phyloP scores from a whole-genome alignment of 2,888 invertebrate species.

The Agonopterix heracliana region DNA sequence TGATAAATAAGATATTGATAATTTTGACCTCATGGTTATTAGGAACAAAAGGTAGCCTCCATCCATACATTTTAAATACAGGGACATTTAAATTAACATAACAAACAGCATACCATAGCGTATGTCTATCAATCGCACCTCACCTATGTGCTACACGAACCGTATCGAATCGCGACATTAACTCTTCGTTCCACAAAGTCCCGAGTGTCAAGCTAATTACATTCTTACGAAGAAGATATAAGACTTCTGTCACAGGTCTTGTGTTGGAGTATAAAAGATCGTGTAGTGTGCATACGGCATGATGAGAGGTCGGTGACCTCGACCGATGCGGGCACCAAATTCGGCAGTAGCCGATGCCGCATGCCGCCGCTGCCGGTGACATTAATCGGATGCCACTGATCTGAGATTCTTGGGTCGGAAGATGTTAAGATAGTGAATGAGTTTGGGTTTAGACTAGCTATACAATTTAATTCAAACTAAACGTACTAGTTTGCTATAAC shows the following conservation, averaged over 20 bases:
- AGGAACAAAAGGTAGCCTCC: no score
- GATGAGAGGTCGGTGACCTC: slow-evolving; percentile 48
- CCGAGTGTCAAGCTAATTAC: no score
- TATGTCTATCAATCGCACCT: neutral
- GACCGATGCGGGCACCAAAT: slow-evolving; percentile 60
- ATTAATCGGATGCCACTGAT: slow-evolving; percentile 57
- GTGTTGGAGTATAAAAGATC: slow-evolving; percentile 11
- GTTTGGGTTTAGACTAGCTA: neutral
- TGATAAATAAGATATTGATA: no score
- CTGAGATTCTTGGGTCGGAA: slow-evolving; percentile 28
- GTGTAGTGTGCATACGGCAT: slow-evolving; percentile 23
- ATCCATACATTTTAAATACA: no score
- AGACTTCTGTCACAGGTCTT: neutral
- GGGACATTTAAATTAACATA: neutral
- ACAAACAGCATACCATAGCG: neutral
- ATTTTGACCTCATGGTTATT: no score
- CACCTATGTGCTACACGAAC: neutral
- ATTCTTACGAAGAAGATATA: no score
- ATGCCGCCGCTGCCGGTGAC: slow-evolving; percentile 42
- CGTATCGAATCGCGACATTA: slow-evolving; percentile 16
- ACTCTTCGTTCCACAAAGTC: neutral
- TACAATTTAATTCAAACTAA: no score
- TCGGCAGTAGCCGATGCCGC: slow-evolving; percentile 49
- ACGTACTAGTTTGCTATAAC: no score
- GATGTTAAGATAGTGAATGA: slow-evolving; percentile 23